Evolutionary conservation across 2,113 vertebrate species (phyloP).

Genomic region (Ardeotis arabs): DNA sequence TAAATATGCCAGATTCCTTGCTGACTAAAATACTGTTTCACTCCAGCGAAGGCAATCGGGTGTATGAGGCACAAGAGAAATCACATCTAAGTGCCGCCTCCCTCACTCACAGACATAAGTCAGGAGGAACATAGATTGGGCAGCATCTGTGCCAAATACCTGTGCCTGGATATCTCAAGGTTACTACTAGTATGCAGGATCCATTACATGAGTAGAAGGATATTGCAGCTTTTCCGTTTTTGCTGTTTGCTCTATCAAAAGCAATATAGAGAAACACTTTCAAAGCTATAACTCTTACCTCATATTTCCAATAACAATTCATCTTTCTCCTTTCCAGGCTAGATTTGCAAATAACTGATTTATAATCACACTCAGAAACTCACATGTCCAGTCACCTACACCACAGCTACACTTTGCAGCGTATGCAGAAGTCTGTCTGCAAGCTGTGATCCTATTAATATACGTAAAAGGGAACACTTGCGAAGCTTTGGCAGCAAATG

Average conservation of each 20-base stretch:
- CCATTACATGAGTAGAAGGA: background rate
- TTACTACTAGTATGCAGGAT: background rate
- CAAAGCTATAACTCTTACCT: background rate
- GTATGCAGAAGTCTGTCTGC: background rate
- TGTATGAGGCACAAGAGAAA: background rate
- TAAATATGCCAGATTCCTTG: background rate
- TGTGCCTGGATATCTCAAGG: background rate
- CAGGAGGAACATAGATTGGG: background rate
- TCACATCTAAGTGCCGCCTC: background rate
- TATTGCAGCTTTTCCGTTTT: background rate
- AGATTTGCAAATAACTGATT: background rate
- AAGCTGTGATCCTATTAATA: background rate
- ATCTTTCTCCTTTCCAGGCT: background rate
- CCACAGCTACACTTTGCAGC: background rate
- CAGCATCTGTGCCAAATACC: background rate
- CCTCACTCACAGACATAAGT: background rate
- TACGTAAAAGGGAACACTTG: background rate
- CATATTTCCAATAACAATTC: background rate
- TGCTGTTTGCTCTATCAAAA: background rate
- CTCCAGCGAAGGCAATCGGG: background rate
- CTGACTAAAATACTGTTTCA: background rate
- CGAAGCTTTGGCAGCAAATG: conserved; percentile 18
- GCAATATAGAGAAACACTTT: background rate
- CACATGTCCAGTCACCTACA: background rate
- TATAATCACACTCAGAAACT: background rate